Evolutionary conservation across 2,113 vertebrate genomes (phyloP).

Genomic region (Ctenodactylus gundi): DNA sequence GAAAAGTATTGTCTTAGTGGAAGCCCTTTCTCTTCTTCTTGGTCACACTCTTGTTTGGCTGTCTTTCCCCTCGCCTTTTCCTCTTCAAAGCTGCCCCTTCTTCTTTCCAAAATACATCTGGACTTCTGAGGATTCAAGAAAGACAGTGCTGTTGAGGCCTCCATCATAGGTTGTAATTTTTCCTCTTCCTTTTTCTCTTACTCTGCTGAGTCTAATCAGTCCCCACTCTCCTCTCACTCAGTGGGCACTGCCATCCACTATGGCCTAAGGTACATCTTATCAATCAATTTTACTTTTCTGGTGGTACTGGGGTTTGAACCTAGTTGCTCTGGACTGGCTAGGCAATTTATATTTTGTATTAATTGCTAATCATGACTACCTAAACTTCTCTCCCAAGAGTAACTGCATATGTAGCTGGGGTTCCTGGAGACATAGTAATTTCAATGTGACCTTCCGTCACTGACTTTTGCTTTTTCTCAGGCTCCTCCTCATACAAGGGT

Average conservation of each 20-base stretch:
- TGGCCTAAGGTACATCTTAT: neutral
- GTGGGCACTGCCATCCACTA: neutral
- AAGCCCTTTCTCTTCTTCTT: neutral
- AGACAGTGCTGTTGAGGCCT: neutral
- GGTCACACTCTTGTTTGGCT: neutral
- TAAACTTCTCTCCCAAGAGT: neutral
- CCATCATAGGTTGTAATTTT: neutral
- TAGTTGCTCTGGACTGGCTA: too few species aligned
- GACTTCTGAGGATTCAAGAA: neutral
- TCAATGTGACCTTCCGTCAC: neutral
- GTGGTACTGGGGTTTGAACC: too few species aligned
- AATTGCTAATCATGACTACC: neutral
- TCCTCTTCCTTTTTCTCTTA: neutral
- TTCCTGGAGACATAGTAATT: neutral
- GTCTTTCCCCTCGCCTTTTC: neutral
- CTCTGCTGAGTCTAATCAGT: neutral
- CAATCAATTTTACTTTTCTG: too few species aligned
- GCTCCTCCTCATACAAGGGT: neutral
- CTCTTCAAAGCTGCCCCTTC: neutral
- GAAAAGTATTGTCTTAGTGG: neutral
- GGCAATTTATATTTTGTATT: neutral
- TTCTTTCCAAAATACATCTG: neutral
- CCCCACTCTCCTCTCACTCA: neutral
- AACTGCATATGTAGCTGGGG: neutral
- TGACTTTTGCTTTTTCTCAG: neutral